These are phyloP conservation scores for Sphaerophoria taeniata DNA, from an alignment of 2,888 invertebrate genomes.

Conservation along the genomic window DNA sequence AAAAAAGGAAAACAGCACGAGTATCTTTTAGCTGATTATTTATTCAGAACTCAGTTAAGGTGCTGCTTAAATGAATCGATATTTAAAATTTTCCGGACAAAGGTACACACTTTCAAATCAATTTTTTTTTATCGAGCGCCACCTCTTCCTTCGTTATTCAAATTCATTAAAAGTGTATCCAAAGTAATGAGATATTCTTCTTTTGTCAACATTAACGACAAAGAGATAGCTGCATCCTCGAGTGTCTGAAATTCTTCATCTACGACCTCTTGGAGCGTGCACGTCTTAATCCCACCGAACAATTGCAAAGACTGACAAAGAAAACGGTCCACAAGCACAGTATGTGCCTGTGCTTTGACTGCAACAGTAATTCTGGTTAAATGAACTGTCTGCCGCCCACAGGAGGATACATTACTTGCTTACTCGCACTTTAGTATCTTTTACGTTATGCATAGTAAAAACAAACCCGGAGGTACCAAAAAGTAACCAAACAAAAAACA, in stretches of 20 bases:
- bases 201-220: conserved; percentile 22
- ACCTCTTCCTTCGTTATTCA: conserved; percentile 40
- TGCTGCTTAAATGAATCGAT: conserved; percentile 11
- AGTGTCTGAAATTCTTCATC: conserved; percentile 13
- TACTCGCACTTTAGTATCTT: conserved; percentile 33
- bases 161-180: conserved; percentile 48
- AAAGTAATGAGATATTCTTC: conserved; percentile 40
- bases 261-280: conserved; percentile 18
- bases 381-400: conserved; percentile 17
- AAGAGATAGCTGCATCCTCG: not conserved
- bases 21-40: conserved; percentile 50
- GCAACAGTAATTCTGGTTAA: conserved; percentile 29
- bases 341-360: not conserved
- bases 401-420: not conserved
- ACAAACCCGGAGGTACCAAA: not conserved
- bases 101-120: conserved; percentile 23
- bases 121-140: conserved; percentile 51
- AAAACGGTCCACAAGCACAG: conserved; percentile 10
- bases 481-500: conserved; percentile 7
- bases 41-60: conserved; percentile 41
- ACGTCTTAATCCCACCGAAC: conserved; percentile 54
- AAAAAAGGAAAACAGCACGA: not conserved
- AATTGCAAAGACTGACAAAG: conserved; percentile 44
- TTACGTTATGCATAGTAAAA: conserved; percentile 23
- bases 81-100: conserved; percentile 9